These are phyloP conservation scores for Etheostoma spectabile DNA, from an alignment of 2,113 vertebrate species.

Conservation along the genomic window DNA sequence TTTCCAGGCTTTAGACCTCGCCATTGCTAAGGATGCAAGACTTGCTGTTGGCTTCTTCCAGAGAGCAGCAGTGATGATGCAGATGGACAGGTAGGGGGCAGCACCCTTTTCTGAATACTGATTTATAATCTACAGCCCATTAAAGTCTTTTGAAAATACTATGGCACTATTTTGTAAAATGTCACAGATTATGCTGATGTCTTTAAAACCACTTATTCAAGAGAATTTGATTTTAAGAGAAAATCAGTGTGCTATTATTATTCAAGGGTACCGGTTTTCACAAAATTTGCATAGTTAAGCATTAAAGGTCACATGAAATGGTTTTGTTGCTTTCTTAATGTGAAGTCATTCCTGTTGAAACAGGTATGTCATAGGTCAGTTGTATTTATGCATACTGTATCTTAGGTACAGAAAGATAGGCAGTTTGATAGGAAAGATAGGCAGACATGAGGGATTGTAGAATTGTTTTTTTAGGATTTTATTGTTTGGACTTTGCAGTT, in stretches of 20 bases:
- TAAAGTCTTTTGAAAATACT: background rate
- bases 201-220: background rate
- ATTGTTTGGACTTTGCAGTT: background rate
- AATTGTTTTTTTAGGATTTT: background rate
- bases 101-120: background rate
- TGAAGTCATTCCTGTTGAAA: background rate
- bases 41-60: slow-evolving; percentile 92
- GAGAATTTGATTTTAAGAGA: background rate
- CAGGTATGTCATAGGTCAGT: background rate
- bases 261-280: background rate
- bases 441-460: background rate
- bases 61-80: slow-evolving; percentile 86
- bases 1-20: slow-evolving; percentile 85
- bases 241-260: background rate
- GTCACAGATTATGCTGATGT: background rate
- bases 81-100: slow-evolving; percentile 82
- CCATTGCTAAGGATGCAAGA: slow-evolving; percentile 86
- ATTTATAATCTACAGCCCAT: background rate
- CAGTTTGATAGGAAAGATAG: background rate
- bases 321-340: background rate
- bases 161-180: background rate
- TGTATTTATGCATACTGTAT: too few species aligned
- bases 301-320: background rate
- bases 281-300: too few species aligned
- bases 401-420: background rate